Evolutionary conservation across 2,888 invertebrate species (phyloP).

Genomic region (Therioaphis trifolii): DNA sequence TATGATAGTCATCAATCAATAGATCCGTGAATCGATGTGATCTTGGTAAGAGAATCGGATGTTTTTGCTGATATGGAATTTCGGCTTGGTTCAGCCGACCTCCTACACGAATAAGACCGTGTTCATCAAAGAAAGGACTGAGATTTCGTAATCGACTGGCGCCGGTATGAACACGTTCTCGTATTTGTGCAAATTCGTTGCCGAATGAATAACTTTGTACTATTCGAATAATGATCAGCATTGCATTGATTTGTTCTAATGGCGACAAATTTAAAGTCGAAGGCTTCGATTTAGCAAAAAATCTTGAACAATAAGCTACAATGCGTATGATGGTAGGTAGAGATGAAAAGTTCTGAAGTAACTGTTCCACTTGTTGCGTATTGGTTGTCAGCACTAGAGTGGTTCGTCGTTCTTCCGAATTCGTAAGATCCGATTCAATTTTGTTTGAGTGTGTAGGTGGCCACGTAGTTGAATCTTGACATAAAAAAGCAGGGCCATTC

Average conservation of each 20-base stretch:
- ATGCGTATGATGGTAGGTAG: neutral
- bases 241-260: neutral
- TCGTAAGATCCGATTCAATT: neutral
- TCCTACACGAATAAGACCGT: constrained; percentile 18
- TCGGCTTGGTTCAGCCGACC: constrained; percentile 15
- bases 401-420: neutral
- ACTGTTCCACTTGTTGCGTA: neutral
- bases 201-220: neutral
- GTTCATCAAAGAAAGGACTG: neutral
- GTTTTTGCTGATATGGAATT: constrained; percentile 22
- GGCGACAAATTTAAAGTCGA: neutral
- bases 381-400: neutral
- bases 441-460: too few relatives aligned
- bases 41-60: constrained; percentile 35
- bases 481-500: neutral
- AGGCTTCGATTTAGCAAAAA: neutral
- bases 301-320: neutral
- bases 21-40: constrained; percentile 17
- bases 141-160: neutral
- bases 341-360: neutral
- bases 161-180: neutral
- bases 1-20: constrained; percentile 7
- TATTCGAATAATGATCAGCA: neutral
- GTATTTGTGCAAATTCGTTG: neutral
- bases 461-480: neutral